These are phyloP conservation scores for Bactericera cockerelli DNA, from an alignment of 1,140 invertebrate species.

Conservation along the genomic window DNA sequence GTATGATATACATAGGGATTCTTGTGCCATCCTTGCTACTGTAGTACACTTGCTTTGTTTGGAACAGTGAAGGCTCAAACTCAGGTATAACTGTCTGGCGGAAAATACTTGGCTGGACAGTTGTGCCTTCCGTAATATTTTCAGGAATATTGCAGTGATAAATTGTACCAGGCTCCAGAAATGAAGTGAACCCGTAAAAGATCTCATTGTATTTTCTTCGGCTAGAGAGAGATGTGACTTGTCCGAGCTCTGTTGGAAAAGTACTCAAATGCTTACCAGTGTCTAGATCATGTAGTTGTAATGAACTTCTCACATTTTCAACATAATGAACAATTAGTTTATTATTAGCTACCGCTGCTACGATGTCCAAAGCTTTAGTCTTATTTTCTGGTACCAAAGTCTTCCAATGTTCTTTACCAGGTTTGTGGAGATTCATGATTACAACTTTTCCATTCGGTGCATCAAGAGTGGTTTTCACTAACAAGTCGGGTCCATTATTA, in stretches of 20 bases:
- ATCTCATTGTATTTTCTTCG: constrained; percentile 74
- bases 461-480: not conserved
- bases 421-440: not conserved
- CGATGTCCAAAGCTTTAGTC: not conserved
- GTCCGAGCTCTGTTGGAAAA: constrained; percentile 74
- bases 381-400: not conserved
- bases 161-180: constrained; percentile 82
- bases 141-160: constrained; percentile 43
- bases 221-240: constrained; percentile 66
- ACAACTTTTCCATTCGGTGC: not conserved
- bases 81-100: constrained; percentile 68
- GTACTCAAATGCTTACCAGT: constrained; percentile 53
- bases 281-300: constrained; percentile 63
- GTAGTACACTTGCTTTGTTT: constrained; percentile 60
- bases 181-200: constrained; percentile 88
- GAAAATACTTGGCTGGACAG: constrained; percentile 34
- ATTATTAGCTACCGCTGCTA: not conserved
- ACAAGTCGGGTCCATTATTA: not conserved
- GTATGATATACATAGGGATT: constrained; percentile 86
- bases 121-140: not conserved
- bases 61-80: constrained; percentile 65
- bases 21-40: constrained; percentile 85
- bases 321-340: not conserved
- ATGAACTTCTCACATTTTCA: constrained; percentile 38
- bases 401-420: not conserved